These are phyloP conservation scores for Paralichthys olivaceus DNA, from an alignment of 2,113 vertebrate species.

Conservation along the genomic window DNA sequence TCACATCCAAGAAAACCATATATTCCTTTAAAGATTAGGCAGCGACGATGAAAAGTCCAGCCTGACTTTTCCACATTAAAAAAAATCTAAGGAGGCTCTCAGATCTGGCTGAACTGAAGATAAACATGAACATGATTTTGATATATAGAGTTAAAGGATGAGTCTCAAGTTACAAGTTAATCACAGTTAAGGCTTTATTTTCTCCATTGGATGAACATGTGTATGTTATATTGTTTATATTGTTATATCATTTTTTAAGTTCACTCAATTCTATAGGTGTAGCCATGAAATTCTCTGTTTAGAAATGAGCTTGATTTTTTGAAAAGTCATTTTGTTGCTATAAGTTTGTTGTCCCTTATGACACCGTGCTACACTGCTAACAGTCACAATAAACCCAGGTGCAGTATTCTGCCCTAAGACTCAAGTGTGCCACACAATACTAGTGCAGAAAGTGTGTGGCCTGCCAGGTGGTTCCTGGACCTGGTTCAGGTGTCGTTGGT, in stretches of 20 bases:
- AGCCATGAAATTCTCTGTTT: not conserved
- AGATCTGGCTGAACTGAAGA: not conserved
- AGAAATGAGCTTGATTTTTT: not conserved
- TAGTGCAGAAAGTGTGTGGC: not conserved
- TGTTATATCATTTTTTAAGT: not conserved
- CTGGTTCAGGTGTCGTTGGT: too few relatives aligned
- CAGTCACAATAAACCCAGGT: not conserved
- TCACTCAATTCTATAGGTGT: not conserved
- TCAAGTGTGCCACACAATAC: not conserved
- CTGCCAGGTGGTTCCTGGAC: not conserved
- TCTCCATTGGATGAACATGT: not conserved
- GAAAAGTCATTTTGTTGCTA: not conserved
- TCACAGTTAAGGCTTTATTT: not conserved
- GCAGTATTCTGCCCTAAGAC: not conserved
- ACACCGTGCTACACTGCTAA: not conserved
- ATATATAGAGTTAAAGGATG: not conserved
- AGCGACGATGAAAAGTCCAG: not conserved
- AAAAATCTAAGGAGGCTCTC: not conserved
- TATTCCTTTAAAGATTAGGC: conserved; percentile 50
- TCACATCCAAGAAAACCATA: conserved; percentile 53
- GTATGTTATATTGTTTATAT: not conserved
- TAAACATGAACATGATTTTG: not conserved
- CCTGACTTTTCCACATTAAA: not conserved
- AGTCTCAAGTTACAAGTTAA: conserved; percentile 19
- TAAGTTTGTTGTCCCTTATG: not conserved